Evolutionary conservation across 2,797 vertebrate species (phyloP).

Genomic region (Tenualosa thibaudeaui): DNA sequence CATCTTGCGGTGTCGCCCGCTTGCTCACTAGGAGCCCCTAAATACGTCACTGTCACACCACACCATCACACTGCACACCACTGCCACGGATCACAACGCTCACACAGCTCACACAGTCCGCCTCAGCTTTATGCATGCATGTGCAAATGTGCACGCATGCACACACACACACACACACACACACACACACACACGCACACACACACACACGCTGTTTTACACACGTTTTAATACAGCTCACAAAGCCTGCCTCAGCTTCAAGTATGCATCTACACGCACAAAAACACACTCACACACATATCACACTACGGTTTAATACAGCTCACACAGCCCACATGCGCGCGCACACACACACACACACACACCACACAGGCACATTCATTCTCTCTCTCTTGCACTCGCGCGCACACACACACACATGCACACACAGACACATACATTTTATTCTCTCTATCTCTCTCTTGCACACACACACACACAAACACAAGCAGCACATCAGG

Average conservation of each 20-base stretch:
- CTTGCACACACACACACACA: too few species aligned
- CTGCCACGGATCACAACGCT: constrained; percentile 75
- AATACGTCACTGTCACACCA: constrained; percentile 74
- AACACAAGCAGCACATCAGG: too few species aligned
- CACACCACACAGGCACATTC: background rate
- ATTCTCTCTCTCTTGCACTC: background rate
- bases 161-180: background rate
- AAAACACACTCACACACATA: background rate
- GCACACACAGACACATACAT: background rate
- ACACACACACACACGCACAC: background rate
- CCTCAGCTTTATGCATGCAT: background rate
- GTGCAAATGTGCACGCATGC: background rate
- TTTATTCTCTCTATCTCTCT: too few species aligned
- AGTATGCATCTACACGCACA: background rate
- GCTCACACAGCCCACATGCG: background rate
- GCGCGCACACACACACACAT: background rate
- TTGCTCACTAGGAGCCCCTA: constrained; percentile 65
- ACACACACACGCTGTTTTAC: background rate
- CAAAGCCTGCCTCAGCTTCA: too few species aligned
- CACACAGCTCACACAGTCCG: constrained; percentile 59
- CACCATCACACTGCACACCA: constrained; percentile 42
- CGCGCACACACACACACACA: background rate
- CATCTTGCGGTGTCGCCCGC: constrained; percentile 75
- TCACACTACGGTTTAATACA: background rate
- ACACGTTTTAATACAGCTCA: too few species aligned